Percentiles rank a stretch among this genome's conserved stretches.
These are phyloP conservation scores for Aepyceros melampus DNA, from an alignment of 2,113 vertebrate genomes.

Conservation along the genomic window DNA sequence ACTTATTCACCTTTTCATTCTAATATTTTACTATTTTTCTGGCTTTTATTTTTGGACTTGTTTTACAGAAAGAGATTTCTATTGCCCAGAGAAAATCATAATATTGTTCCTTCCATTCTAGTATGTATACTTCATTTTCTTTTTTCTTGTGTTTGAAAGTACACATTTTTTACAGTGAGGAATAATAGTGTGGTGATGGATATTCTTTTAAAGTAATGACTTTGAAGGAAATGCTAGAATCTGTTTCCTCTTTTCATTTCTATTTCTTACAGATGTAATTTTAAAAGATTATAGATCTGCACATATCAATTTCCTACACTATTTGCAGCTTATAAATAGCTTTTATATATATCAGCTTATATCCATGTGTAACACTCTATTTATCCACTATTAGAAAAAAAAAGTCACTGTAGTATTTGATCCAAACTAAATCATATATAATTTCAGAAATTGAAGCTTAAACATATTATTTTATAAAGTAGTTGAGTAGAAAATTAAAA, in stretches of 20 bases:
- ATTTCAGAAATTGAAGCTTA: not conserved
- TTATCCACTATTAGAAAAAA: constrained; percentile 7
- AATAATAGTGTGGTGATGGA: not conserved
- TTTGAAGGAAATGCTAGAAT: not conserved
- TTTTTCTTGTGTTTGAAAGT: not conserved
- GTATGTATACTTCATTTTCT: not conserved
- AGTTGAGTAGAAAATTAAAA: constrained; percentile 34
- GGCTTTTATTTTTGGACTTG: not conserved
- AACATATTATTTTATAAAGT: not conserved
- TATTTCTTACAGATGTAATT: not conserved
- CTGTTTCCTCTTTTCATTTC: constrained; percentile 1
- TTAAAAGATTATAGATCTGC: not conserved
- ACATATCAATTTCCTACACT: not conserved
- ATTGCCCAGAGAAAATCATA: not conserved
- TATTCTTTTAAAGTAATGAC: not conserved
- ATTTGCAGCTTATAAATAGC: not conserved
- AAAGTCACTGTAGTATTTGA: not conserved
- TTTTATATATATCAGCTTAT: not conserved
- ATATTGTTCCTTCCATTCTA: not conserved
- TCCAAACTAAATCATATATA: not conserved
- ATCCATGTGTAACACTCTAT: not conserved
- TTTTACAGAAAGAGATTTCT: not conserved
- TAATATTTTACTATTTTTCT: not conserved
- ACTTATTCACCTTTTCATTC: not conserved
- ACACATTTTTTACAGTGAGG: not conserved